phyloP scores from a whole-genome alignment of 2,113 vertebrate genomes.

The Phalacrocorax brasilianus region DNA sequence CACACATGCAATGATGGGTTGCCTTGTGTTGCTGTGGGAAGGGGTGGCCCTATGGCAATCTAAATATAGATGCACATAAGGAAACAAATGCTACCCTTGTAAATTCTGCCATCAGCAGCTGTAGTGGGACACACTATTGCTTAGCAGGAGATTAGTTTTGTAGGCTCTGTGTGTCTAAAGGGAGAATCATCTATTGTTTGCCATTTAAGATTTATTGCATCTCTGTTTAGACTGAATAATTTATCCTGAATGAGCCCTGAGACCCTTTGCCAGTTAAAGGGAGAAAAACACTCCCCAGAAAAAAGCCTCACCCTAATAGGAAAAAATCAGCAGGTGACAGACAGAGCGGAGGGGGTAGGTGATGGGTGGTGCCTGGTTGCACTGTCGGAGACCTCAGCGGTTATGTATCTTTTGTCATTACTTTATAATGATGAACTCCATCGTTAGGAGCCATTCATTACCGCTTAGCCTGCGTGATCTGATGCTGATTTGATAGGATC shows the following conservation, averaged over 20 bases:
- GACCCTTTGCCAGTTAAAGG: background rate
- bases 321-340: background rate
- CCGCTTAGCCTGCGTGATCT: conserved; percentile 58
- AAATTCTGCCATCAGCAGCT: conserved; percentile 53
- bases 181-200: conserved; percentile 57
- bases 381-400: background rate
- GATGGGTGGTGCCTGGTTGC: conserved; percentile 6
- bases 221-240: conserved; percentile 48
- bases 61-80: background rate
- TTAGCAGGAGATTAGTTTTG: conserved; percentile 37
- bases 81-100: conserved; percentile 43
- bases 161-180: background rate
- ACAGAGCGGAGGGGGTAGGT: background rate
- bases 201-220: conserved; percentile 45
- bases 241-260: conserved; percentile 43
- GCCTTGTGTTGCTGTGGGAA: background rate
- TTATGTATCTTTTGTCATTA: conserved; percentile 50
- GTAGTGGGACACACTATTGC: conserved; percentile 18
- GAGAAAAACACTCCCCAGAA: background rate
- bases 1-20: background rate
- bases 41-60: background rate
- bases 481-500: conserved; percentile 77
- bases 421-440: conserved; percentile 38
- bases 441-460: conserved; percentile 73
- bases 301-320: conserved; percentile 33